Evolutionary conservation across 1,140 invertebrate species (phyloP), one percentile per base, ranked within the genome.

Genomic region (Drosophila nebulosa): DNA sequence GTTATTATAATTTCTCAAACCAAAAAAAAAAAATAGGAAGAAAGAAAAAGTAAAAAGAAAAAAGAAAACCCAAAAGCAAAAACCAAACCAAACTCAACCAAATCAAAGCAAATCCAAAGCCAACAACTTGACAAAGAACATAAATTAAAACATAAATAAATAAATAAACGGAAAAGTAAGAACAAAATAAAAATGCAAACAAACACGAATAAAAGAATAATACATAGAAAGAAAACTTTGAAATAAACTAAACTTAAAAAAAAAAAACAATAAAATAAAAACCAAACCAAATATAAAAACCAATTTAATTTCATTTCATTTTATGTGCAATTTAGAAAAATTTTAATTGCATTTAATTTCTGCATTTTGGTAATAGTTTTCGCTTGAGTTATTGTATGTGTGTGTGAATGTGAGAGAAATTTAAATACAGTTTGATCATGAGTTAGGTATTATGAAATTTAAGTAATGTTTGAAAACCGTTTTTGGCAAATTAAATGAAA

Each of bases 1-100:
- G 90, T 91, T 91, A 91, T 91, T 90, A 90, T 90, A 88, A 90
- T 90, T 83, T 91, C 84, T 58, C 84, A 90, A 89, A 90, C 76
- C 69, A 86, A 90, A 55, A 66, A 74, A 79, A 69, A 58, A 74
- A 74, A 61, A 65, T 78, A 74, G 73, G 77, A 78, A 74, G 70
- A 79, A 78, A 69, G 68, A 66, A 68, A 57, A 66, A 70, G 39
- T 46, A 46, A 46, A 46, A 46, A 46, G 16, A 21, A 46, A 46
- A 46, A 9, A 18, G 18, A 46, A 42, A 46, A 46, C 51, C 69
- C 56, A 57, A 69, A 66, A 70, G 58, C 64, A 73, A 46, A 72
- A 72, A 62, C 50, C 56, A 61, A 74, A 58, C 64, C 56, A 62
- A 66, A 79, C 22, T 36, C 71, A 72, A 61, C 21, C 64, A 74